phyloP scores from a whole-genome alignment of 2,113 vertebrate species.

The Caretta caretta region DNA sequence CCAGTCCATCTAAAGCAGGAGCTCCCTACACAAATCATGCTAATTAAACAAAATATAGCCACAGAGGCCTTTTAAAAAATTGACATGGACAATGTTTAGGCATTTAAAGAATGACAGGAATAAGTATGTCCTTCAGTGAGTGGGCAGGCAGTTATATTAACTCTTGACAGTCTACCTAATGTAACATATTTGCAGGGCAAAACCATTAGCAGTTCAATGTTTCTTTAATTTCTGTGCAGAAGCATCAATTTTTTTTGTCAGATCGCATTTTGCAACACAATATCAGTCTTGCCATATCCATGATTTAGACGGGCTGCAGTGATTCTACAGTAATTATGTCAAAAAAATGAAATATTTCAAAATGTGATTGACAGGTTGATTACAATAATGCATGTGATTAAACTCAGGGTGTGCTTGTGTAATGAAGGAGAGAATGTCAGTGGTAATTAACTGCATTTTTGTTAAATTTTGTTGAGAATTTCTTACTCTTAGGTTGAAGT shows the following conservation, averaged over 20 bases:
- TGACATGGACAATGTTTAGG: neutral
- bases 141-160: slow-evolving; percentile 14
- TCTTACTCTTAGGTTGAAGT: slow-evolving; percentile 16
- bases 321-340: slow-evolving; percentile 80
- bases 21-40: neutral
- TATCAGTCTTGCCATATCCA: slow-evolving; percentile 74
- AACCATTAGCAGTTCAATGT: slow-evolving; percentile 23
- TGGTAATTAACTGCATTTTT: slow-evolving; percentile 78
- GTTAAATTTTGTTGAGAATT: slow-evolving; percentile 66
- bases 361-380: slow-evolving; percentile 82
- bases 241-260: slow-evolving; percentile 60
- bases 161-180: slow-evolving; percentile 18
- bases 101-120: slow-evolving; percentile 11
- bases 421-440: slow-evolving; percentile 67
- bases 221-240: slow-evolving; percentile 61
- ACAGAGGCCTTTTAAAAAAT: slow-evolving; percentile 42
- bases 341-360: slow-evolving; percentile 79
- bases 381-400: slow-evolving; percentile 81
- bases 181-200: slow-evolving; percentile 28
- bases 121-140: neutral
- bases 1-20: neutral
- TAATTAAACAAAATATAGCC: slow-evolving; percentile 41
- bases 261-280: slow-evolving; percentile 73
- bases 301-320: slow-evolving; percentile 73
- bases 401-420: slow-evolving; percentile 71